Base-by-base conservation (phyloP, 2,113 vertebrate species). In the Gymnobelideus leadbeateri region DNA sequence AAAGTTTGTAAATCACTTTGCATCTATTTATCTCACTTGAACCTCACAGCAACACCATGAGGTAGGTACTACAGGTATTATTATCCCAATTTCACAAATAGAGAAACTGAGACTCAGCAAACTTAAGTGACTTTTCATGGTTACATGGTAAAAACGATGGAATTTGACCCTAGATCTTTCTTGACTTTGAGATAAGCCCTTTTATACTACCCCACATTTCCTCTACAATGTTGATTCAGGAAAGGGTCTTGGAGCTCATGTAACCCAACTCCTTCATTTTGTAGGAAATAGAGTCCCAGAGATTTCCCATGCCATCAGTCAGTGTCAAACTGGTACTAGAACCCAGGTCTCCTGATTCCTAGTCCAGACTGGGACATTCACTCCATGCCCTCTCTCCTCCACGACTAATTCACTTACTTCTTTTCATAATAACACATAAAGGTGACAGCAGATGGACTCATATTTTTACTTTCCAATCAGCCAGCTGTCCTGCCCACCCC, bases 361-460 rank as follows among this genome's bases (percentile, higher is more conserved):
- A n/a, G 4, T 77, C 12, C 37, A 57, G 55, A 28, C 8, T 10
- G 9, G 55, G 53, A 54, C 21, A 68, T 1, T n/a, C n/a, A 19
- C 19, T 84, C 68, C n/a, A 84, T 43, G 68, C 68, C 19, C 68
- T 43, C n/a, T 84, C 68, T 84, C 68, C 37, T 21, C 14, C 37
- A 84, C 23, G 19, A 21, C n/a, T 23, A 2, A 43, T 84, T 84
- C n/a, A 84, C 16, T 84, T 84, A 84, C 19, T 84, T n/a, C 68
- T 43, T 84, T 84, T 43, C 19, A 84, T 84, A 61, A 61, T 61
- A 43, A 84, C 19, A 43, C 19, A 43, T 7, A 16, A 84, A 84
- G 91, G 89, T 92, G 49, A 55, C 51, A 84, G 52, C 54, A 92
- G 24, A 12, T 91, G 89, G 37, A 26, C 92, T 93, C n/a, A 24